Base-by-base conservation (phyloP, 2,113 vertebrate species). In the Hypanus sabinus region DNA sequence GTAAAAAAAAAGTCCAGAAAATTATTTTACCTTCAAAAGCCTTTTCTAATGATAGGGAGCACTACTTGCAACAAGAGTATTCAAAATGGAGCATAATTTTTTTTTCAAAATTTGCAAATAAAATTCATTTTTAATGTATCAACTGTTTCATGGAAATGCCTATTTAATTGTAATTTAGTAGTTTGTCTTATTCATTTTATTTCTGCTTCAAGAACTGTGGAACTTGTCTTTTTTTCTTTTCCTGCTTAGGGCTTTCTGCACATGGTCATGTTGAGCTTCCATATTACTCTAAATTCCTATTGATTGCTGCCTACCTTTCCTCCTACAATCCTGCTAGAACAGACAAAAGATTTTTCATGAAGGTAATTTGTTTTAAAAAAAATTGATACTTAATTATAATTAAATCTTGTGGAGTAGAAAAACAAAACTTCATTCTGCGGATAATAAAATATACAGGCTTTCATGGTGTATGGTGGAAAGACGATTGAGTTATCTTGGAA, bases 241-340 rank as follows among this genome's bases (percentile, higher is more conserved):
- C 5, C 94, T 95, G 5, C 83, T 0, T 79, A 98, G 99, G 98
- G 95, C 97, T 99, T 94, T 99, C 99, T 22, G 98, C 98, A 62
- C 98, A 98, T 95, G 96, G 97, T 83, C 98, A 99, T 0, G 96
- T 99, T 88, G 99, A 99, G 94, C 97, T 99, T 94, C 99, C 99
- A 0, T 99, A 98, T 96, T 99, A 99, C 95, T 99, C 99, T 93
- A 99, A 99, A 95, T 99, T 98, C 96, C 97, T 99, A 95, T 95
- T 99, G 55, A 99, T 99, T 55, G 98, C 98, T 94, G 98, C 99
- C 11, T 99, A 99, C 95, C 96, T 99, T 94, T 98, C 99, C 0
- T 99, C 99, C 57, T 99, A 98, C 95, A 99, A 99, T 95, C 99
- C 99, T 36, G 97, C 98, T 22, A 97, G 99, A 95, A 99, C 99